Percentiles rank a stretch among this genome's conserved stretches.
Evolutionary conservation across 64 coral and sea anemone species (phyloP).

Genomic region (Porites lutea): DNA sequence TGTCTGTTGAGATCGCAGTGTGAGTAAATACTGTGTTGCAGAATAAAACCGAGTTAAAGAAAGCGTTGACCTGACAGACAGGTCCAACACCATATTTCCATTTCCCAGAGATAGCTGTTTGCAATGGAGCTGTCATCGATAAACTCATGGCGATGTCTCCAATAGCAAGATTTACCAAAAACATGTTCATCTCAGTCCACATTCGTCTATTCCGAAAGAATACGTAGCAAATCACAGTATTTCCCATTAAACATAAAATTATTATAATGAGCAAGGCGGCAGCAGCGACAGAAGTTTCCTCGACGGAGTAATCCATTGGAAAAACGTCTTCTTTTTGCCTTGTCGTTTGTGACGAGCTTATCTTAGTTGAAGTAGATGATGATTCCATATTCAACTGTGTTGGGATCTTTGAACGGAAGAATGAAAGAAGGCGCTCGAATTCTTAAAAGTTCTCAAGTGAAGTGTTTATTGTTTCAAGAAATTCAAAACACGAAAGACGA

Average conservation of each 20-base stretch:
- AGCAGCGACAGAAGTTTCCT: slow-evolving; percentile 59
- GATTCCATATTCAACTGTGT: neutral
- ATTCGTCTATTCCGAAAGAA: slow-evolving; percentile 79
- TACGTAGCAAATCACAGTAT: slow-evolving; percentile 65
- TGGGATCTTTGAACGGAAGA: neutral
- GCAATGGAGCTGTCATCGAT: slow-evolving; percentile 70
- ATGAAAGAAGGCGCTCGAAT: neutral
- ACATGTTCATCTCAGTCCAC: slow-evolving; percentile 94
- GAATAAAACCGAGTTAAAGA: slow-evolving; percentile 80
- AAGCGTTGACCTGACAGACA: slow-evolving; percentile 79
- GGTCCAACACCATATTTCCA: slow-evolving; percentile 55
- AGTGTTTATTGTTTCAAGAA: slow-evolving; percentile 17
- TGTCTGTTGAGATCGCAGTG: slow-evolving; percentile 86
- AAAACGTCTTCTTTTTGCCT: neutral
- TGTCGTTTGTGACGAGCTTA: neutral
- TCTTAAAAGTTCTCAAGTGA: neutral
- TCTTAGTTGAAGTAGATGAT: neutral
- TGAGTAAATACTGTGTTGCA: slow-evolving; percentile 90
- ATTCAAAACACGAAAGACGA: slow-evolving; percentile 28
- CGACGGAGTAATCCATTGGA: slow-evolving; percentile 30
- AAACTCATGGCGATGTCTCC: slow-evolving; percentile 84
- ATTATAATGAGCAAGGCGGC: slow-evolving; percentile 68
- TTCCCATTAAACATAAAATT: slow-evolving; percentile 68
- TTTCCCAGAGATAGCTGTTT: slow-evolving; percentile 68
- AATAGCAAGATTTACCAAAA: slow-evolving; percentile 83